Base-by-base conservation (phyloP, 2,888 invertebrate genomes). In the Stenodema calcarata region DNA sequence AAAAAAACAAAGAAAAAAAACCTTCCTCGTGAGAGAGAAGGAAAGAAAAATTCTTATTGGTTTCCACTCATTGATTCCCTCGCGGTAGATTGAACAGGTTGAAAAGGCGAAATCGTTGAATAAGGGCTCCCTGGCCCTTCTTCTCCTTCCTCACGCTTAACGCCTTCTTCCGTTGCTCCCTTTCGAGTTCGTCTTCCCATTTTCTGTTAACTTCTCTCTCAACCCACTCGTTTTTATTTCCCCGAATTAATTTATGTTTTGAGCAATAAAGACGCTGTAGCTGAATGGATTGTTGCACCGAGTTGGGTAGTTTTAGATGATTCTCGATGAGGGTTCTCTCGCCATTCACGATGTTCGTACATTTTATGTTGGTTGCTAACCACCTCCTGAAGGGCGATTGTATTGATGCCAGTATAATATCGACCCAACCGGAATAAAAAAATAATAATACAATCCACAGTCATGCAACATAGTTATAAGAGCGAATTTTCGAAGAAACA, bases 81-180 rank as follows among this genome's bases (percentile, higher is more conserved):
- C 80, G 80, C 80, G 80, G 54, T 80, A 80, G 54, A 80, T 80
- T 54, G 80, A 80, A n/a, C 80, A 80, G 62, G 80, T 62, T 80
- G 80, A 80, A 80, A 80, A 80, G 80, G 54, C 80, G 80, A 80
- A 80, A 80, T 80, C 80, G 80, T 80, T 80, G 80, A 80, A 80
- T 80, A 80, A 80, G 80, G 54, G 50, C 78, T 78, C 41, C 73
- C 78, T 44, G 14, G n/a, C 42, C 78, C 73, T 23, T 75, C 35
- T 14, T 35, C 1, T 11, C 35, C 75, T 35, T 30, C 35, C 75
- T 35, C 35, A 35, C 42, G 35, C 35, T 16, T 18, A 18, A 9
- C 35, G 75, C 75, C 35, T 75, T 30, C 75, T 75, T 75, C 27
- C 35, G 18, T 42, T 18, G 30, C 35, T 75, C 9, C 42, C 35